Conservation (phyloP, 1,140 invertebrate species). For the Acromyrmex echinatior region DNA sequence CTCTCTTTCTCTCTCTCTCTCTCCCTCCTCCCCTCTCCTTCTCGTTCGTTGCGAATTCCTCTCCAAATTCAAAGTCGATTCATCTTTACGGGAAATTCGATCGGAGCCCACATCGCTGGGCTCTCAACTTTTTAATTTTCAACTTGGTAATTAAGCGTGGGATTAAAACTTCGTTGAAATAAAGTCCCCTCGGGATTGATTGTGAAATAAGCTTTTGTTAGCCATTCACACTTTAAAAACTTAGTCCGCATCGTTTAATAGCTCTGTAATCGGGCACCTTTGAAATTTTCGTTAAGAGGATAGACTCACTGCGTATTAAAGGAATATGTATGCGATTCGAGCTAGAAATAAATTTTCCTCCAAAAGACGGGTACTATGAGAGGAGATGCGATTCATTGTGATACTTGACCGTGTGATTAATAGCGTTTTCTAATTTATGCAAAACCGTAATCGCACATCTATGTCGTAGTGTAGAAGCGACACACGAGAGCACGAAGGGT, state of each 20-base stretch:
- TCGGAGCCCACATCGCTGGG: constrained; percentile 5
- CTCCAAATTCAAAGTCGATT: constrained; percentile 18
- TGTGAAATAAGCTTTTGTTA: constrained; percentile 51
- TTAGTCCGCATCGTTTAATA: constrained; percentile 18
- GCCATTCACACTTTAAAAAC: constrained; percentile 51
- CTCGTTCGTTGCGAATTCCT: not conserved
- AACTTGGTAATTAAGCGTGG: constrained; percentile 56
- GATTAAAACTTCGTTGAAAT: constrained; percentile 59
- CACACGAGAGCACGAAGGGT: constrained; percentile 53
- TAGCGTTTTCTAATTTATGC: constrained; percentile 58
- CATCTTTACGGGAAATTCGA: constrained; percentile 46
- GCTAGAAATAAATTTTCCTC: constrained; percentile 46
- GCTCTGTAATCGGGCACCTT: constrained; percentile 7
- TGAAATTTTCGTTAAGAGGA: constrained; percentile 14
- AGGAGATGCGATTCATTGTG: constrained; percentile 45
- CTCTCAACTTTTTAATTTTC: constrained; percentile 60
- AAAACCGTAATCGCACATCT: constrained; percentile 62
- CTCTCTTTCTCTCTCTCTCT: not conserved
- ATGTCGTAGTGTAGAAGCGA: constrained; percentile 60
- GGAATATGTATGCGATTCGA: not conserved
- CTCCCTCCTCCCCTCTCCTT: not conserved
- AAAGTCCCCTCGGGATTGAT: constrained; percentile 49
- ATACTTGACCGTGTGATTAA: constrained; percentile 60
- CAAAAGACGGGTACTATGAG: constrained; percentile 6
- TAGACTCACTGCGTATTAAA: constrained; percentile 22